phyloP scores from a whole-genome alignment of 1,140 invertebrate species.

The Apis cerana region DNA sequence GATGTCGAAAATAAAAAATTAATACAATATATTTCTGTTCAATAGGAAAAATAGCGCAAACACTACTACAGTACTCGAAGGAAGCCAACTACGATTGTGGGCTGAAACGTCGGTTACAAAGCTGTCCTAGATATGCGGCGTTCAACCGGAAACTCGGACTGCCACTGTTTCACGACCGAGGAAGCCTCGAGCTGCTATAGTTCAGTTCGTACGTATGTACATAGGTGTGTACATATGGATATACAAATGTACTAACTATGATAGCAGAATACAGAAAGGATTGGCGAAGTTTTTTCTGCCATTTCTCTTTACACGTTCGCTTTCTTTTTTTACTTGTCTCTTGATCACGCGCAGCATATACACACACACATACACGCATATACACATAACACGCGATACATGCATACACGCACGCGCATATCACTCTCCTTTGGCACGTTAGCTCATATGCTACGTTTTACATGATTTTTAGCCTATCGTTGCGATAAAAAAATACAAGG shows the following conservation, averaged over 20 bases:
- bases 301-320: constrained; percentile 7
- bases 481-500: constrained; percentile 68
- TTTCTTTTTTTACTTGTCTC: constrained; percentile 1
- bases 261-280: constrained; percentile 10
- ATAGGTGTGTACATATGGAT: neutral
- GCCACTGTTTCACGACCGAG: neutral
- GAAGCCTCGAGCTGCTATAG: neutral
- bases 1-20: neutral
- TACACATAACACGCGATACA: neutral
- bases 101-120: neutral
- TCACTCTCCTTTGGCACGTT: constrained; percentile 64
- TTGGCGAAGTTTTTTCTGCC: neutral
- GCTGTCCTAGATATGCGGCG: constrained; percentile 4
- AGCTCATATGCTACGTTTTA: constrained; percentile 60
- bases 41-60: neutral
- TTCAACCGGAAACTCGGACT: constrained; percentile 21
- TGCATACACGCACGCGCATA: neutral
- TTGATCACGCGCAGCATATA: neutral
- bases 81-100: neutral
- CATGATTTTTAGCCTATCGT: constrained; percentile 55
- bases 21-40: neutral
- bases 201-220: neutral
- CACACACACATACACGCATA: neutral
- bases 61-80: neutral
- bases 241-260: neutral